phyloP scores from a whole-genome alignment of 2,797 vertebrate genomes.

The Gila robusta region DNA sequence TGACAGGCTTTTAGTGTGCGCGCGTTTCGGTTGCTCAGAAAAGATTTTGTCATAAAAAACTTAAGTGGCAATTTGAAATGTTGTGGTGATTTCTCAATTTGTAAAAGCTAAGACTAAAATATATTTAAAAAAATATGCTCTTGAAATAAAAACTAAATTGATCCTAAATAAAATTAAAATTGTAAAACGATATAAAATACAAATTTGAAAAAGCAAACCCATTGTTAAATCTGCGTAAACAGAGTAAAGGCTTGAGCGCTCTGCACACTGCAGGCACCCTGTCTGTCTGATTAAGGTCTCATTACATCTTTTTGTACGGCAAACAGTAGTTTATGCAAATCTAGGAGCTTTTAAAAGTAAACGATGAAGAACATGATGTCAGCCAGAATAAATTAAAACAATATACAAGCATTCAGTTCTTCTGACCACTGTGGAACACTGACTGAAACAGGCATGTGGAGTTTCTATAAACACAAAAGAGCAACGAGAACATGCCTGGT shows the following conservation, averaged over 20 bases:
- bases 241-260: neutral
- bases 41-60: neutral
- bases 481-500: neutral
- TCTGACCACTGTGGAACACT: neutral
- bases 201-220: neutral
- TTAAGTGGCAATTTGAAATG: too few relatives aligned
- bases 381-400: neutral
- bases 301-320: neutral
- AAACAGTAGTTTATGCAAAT: slow-evolving; percentile 19
- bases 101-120: neutral
- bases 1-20: too few relatives aligned
- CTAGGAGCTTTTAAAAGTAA: neutral
- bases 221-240: neutral
- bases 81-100: neutral
- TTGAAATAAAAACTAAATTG: neutral
- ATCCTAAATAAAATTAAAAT: neutral
- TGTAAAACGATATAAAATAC: neutral
- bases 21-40: neutral
- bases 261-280: neutral
- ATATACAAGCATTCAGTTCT: neutral
- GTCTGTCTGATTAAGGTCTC: slow-evolving; percentile 15
- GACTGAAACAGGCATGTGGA: slow-evolving; percentile 1
- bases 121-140: neutral
- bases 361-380: neutral
- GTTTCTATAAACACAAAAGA: slow-evolving; percentile 12